Evolutionary conservation across 2,797 vertebrate genomes (phyloP).

Genomic region (Sarcoramphus papa): DNA sequence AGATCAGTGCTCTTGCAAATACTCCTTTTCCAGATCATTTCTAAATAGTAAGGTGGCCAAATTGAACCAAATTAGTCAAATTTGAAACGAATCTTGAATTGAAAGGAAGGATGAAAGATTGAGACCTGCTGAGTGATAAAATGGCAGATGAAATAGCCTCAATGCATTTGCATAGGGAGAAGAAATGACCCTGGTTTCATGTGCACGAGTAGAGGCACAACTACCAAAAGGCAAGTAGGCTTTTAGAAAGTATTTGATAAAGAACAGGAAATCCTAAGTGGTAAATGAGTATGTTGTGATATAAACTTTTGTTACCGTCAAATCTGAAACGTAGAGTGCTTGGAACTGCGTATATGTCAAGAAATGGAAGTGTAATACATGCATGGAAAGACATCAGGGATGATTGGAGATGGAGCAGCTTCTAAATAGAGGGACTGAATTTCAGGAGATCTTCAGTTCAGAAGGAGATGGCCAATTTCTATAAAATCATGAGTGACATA

Average conservation of each 20-base stretch:
- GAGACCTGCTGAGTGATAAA: neutral
- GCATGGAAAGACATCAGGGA: neutral
- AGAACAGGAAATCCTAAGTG: neutral
- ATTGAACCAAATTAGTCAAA: neutral
- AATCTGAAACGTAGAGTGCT: neutral
- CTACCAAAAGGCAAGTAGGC: neutral
- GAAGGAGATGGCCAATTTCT: neutral
- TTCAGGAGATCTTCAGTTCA: neutral
- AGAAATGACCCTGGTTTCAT: neutral
- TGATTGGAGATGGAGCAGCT: neutral
- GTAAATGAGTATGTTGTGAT: neutral
- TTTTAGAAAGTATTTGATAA: neutral
- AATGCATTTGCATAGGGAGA: neutral
- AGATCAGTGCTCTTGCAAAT: neutral
- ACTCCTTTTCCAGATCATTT: neutral
- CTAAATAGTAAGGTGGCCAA: neutral
- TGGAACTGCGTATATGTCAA: neutral
- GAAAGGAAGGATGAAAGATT: neutral
- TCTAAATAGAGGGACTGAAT: neutral
- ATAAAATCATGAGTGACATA: accelerated
- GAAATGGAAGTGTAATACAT: neutral
- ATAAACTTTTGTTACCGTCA: neutral
- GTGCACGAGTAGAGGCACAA: neutral
- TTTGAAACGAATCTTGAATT: neutral
- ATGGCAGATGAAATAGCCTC: neutral